phyloP scores from a whole-genome alignment of 2,888 invertebrate species.

The Scaptomyza cyrtandrae region DNA sequence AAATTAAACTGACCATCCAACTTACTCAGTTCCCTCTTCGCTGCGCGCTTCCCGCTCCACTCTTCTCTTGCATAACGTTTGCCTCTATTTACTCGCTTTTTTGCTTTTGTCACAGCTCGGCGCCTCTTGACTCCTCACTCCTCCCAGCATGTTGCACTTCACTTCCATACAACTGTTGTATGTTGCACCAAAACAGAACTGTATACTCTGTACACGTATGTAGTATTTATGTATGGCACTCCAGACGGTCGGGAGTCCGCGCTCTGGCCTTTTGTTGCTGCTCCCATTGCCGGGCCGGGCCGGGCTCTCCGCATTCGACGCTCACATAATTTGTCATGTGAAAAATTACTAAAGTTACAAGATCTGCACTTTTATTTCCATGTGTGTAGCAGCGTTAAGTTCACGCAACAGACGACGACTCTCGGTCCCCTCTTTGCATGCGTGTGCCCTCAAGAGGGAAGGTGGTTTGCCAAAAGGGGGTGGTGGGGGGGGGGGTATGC shows the following conservation, averaged over 20 bases:
- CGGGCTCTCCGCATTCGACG: conserved; percentile 46
- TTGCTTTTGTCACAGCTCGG: conserved; percentile 61
- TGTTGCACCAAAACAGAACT: conserved; percentile 1
- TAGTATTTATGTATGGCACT: conserved; percentile 6
- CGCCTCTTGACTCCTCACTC: conserved; percentile 49
- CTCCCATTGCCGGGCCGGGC: neutral
- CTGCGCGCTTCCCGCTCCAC: neutral
- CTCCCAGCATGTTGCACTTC: neutral
- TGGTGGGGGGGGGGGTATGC: conserved; percentile 14
- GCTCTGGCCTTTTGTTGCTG: conserved; percentile 54
- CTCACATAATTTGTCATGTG: conserved; percentile 82
- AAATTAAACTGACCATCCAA: conserved; percentile 38
- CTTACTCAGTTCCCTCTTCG: neutral
- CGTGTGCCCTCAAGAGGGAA: conserved; percentile 32
- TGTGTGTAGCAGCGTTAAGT: conserved; percentile 55
- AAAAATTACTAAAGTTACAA: conserved; percentile 82
- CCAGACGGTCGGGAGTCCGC: conserved; percentile 24
- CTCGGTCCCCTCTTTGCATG: conserved; percentile 22
- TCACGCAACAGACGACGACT: conserved; percentile 41
- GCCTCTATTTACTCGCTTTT: conserved; percentile 37
- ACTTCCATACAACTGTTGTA: conserved; percentile 2
- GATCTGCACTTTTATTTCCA: conserved; percentile 75
- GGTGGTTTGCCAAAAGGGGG: neutral
- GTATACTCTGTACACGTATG: neutral
- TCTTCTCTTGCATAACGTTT: conserved; percentile 64